These are phyloP conservation scores for Heliocidaris erythrogramma DNA, from an alignment of 35 echinoderm and acorn worm species.

Conservation along the genomic window DNA sequence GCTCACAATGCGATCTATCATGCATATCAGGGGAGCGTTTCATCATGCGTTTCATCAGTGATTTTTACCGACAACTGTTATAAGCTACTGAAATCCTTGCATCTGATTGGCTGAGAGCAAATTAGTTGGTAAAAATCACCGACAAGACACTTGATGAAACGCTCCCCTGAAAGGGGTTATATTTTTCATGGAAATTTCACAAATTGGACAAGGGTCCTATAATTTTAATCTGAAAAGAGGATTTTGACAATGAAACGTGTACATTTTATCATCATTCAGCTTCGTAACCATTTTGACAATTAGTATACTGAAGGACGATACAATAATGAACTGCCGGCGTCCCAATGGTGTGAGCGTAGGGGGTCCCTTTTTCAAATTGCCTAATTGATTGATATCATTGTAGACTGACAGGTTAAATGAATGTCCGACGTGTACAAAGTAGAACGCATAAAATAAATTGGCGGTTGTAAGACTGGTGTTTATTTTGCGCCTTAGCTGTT, in stretches of 20 bases:
- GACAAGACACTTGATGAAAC: no score
- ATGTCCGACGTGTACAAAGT: neutral
- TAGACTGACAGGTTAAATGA: neutral
- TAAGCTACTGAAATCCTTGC: no score
- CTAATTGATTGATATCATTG: conserved; percentile 11
- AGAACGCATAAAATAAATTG: conserved; percentile 4
- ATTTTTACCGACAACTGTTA: no score
- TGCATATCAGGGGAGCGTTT: no score
- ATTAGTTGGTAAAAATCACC: no score
- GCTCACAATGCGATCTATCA: no score
- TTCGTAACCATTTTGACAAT: neutral
- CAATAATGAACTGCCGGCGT: neutral
- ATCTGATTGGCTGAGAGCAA: no score
- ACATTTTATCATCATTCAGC: neutral
- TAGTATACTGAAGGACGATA: neutral
- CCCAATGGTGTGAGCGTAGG: neutral
- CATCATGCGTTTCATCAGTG: no score
- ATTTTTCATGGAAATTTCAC: no score
- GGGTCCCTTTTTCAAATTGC: neutral
- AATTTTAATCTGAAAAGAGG: no score
- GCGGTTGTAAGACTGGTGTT: neutral
- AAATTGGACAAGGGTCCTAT: no score
- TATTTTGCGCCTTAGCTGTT: conserved; percentile 11
- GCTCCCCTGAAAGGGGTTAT: no score
- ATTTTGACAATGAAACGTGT: neutral